phyloP scores from a whole-genome alignment of 2,888 invertebrate genomes.

The Holacanthella duospinosa region DNA sequence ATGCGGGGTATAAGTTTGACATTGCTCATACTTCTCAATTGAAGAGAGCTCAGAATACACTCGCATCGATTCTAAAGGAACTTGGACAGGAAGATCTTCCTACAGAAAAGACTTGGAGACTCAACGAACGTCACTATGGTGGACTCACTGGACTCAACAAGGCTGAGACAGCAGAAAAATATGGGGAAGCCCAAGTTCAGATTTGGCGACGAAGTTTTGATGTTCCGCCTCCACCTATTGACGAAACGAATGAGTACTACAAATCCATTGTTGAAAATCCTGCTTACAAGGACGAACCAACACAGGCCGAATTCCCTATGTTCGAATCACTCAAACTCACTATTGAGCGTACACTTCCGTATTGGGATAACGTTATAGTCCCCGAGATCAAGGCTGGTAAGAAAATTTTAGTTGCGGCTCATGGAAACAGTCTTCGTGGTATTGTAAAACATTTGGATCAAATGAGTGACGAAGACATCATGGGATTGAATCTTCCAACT shows the following conservation, averaged over 20 bases:
- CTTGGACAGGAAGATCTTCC: slow-evolving; percentile 58
- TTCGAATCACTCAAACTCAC: slow-evolving; percentile 72
- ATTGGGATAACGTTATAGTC: slow-evolving; percentile 74
- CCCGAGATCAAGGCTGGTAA: slow-evolving; percentile 72
- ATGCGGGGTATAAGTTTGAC: slow-evolving; percentile 62
- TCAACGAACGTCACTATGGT: slow-evolving; percentile 81
- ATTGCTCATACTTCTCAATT: slow-evolving; percentile 69
- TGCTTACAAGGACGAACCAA: slow-evolving; percentile 58
- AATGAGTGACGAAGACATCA: slow-evolving; percentile 59
- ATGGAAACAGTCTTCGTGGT: slow-evolving; percentile 74
- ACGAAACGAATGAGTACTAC: slow-evolving; percentile 62
- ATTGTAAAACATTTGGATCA: slow-evolving; percentile 76
- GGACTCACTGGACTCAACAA: slow-evolving; percentile 76
- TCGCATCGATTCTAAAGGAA: slow-evolving; percentile 56
- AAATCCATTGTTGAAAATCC: slow-evolving; percentile 63
- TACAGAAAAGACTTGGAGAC: slow-evolving; percentile 63
- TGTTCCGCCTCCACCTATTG: slow-evolving; percentile 70
- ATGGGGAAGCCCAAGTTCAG: slow-evolving; percentile 73
- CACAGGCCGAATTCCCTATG: slow-evolving; percentile 61
- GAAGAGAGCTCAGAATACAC: slow-evolving; percentile 63
- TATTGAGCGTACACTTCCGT: slow-evolving; percentile 69
- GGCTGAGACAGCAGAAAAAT: slow-evolving; percentile 70
- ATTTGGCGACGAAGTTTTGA: slow-evolving; percentile 79
- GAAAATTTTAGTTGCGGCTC: slow-evolving; percentile 68
- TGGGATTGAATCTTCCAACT: slow-evolving; percentile 65